Evolutionary conservation across 2,888 invertebrate species (phyloP), one percentile per base, ranked within the genome.

Genomic region (Spilarctia lutea): DNA sequence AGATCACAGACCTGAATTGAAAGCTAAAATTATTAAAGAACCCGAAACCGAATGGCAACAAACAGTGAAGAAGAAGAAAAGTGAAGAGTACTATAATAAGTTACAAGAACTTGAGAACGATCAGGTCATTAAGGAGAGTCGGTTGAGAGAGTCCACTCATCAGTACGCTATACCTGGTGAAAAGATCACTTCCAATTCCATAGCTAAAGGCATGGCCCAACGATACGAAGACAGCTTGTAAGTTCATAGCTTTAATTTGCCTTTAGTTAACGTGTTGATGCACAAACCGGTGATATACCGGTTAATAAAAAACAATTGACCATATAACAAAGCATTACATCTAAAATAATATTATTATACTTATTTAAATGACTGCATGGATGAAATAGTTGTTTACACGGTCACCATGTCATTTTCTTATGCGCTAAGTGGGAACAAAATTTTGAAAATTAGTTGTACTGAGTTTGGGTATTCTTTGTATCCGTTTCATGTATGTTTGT

Each of bases 151-250:
- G 93, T 94, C 97, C 65, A 96, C 96, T 71, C 98, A 98, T 92
- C 98, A 98, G 89, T 98, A 97, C 90, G 97, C 98, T 48, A 97
- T 98, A 86, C 98, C 98, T 73, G 98, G 98, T 10, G 98, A 98
- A 79, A 98, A 98, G 89, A 94, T 98, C 71, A 97, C 97, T 3
- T 96, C 96, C 83, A 97, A 96, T 88, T 98, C 98, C 8, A 94
- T 98, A 80, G 97, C 98, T 65, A 98, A 97, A 93, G 98, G 98
- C 89, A 98, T 98, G 98, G 98, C 98, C 1, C 97, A 98, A 86
- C 97, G 97, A 91, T 98, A 98, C 89, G 97, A 98, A 92, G 97
- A 97, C 84, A 98, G 94, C 89, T 95, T 98, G 98, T 98, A 96
- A 98, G 98, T 97, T 85, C 77, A 77, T 20, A 66, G 0, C 27